Base-by-base conservation (phyloP, 1,140 invertebrate species). In the Bilobella aurantiaca region DNA sequence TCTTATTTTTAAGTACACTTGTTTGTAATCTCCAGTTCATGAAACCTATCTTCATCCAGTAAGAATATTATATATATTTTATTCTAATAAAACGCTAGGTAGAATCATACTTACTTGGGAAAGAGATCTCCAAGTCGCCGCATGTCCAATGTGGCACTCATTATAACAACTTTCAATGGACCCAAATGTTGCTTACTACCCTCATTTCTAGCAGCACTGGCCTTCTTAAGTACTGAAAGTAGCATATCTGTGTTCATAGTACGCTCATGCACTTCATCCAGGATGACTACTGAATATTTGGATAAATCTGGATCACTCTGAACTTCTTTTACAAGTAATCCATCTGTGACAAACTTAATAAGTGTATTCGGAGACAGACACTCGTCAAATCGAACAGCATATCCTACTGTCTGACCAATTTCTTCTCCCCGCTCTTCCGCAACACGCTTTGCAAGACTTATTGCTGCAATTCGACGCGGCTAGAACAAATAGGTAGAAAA, bases 251-350 rank as follows among this genome's bases (percentile, higher is more conserved):
- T 97, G 72, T 94, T 89, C 0, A 98, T 85, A 0, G 95, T 96
- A 47, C 96, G 80, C 79, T 99, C 96, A 77, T 99, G 96, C 57
- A 93, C 95, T 78, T 99, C 96, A 79, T 99, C 96, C 58, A 99
- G 80, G 64, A 99, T 88, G 5, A 99, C 84, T 28, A 92, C 79
- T 21, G 84, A 86, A 77, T 98, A 98, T 67, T 85, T 84, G 60
- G 80, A 83, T 2, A 90, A 74, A 21, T 85, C 77, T 46, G 83
- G 82, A 77, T 91, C 87, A 65, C 77, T 76, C 75, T 95, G 87
- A 1, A 90, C 88, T 79, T 97, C 93, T 67, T 93, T 77, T 0
- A 98, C 79, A 68, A 98, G 79, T 89, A 96, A 96, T 65, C 95
- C 95, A 82, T 97, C 95, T 57, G 94, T 97, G 73, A 96, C 79